Conservation (phyloP, 2,888 invertebrate genomes). For the Melinaea menophilus region DNA sequence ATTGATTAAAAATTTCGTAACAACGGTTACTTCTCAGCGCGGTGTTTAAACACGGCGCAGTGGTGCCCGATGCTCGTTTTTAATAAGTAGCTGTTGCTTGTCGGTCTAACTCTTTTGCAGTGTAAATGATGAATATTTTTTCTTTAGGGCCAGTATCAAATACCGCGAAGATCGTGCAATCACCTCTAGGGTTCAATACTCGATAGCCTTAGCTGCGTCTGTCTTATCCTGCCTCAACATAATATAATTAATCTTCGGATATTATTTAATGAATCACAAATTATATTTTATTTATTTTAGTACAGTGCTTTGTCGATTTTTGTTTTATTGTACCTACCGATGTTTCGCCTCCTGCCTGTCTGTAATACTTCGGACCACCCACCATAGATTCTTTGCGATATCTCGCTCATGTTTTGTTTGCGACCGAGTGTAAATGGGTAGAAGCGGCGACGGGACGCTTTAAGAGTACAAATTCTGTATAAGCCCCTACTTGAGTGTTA, state of each 20-base stretch:
- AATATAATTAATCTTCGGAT: constrained; percentile 48
- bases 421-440: constrained; percentile 38
- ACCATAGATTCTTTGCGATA: constrained; percentile 17
- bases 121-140: constrained; percentile 18
- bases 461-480: constrained; percentile 87
- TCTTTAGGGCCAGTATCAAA: constrained; percentile 19
- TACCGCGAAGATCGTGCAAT: constrained; percentile 20
- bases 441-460: constrained; percentile 69
- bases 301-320: constrained; percentile 49
- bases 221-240: constrained; percentile 48
- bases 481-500: constrained; percentile 78
- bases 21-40: constrained; percentile 22
- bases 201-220: constrained; percentile 34
- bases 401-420: constrained; percentile 34
- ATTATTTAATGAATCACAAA: constrained; percentile 61
- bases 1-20: constrained; percentile 14
- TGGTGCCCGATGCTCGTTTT: constrained; percentile 41
- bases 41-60: constrained; percentile 19
- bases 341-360: constrained; percentile 56
- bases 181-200: constrained; percentile 20
- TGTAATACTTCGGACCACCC: constrained; percentile 26
- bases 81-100: constrained; percentile 34
- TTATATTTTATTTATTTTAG: constrained; percentile 49
- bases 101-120: constrained; percentile 19
- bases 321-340: constrained; percentile 47